Evolutionary conservation across 2,797 vertebrate genomes (phyloP).

Genomic region (Oryzias dopingdopingensis): DNA sequence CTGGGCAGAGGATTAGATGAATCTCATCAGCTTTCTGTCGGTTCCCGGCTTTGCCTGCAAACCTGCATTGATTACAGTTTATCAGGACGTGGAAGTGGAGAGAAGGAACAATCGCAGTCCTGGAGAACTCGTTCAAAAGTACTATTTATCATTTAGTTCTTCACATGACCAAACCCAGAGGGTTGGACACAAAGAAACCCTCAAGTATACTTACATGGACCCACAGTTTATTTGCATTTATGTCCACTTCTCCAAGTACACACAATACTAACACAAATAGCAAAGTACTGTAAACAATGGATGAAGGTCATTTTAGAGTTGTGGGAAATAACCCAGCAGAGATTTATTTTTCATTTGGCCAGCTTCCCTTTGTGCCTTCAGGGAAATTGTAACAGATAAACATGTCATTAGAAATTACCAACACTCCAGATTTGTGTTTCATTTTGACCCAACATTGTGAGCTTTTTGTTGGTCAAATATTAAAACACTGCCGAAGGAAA

Average conservation of each 20-base stretch:
- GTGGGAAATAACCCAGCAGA: constrained; percentile 47
- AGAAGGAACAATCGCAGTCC: constrained; percentile 31
- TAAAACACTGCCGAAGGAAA: constrained; percentile 39
- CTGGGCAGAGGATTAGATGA: constrained; percentile 51
- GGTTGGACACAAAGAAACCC: constrained; percentile 12
- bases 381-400: constrained; percentile 18
- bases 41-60: constrained; percentile 43
- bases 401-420: not conserved
- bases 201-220: constrained; percentile 63
- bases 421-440: constrained; percentile 9
- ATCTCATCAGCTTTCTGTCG: constrained; percentile 53
- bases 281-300: constrained; percentile 67
- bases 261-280: constrained; percentile 77
- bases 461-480: constrained; percentile 34
- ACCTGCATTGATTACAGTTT: constrained; percentile 54
- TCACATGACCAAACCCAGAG: not conserved
- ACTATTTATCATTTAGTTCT: constrained; percentile 6
- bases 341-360: constrained; percentile 30
- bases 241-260: constrained; percentile 75
- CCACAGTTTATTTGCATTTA: constrained; percentile 82
- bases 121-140: constrained; percentile 8
- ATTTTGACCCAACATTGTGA: constrained; percentile 18
- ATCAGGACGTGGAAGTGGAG: constrained; percentile 47
- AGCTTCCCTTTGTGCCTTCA: constrained; percentile 15
- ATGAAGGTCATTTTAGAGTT: constrained; percentile 46